phyloP scores from a whole-genome alignment of 1,140 invertebrate species.

The Leptopilina clavipes region DNA sequence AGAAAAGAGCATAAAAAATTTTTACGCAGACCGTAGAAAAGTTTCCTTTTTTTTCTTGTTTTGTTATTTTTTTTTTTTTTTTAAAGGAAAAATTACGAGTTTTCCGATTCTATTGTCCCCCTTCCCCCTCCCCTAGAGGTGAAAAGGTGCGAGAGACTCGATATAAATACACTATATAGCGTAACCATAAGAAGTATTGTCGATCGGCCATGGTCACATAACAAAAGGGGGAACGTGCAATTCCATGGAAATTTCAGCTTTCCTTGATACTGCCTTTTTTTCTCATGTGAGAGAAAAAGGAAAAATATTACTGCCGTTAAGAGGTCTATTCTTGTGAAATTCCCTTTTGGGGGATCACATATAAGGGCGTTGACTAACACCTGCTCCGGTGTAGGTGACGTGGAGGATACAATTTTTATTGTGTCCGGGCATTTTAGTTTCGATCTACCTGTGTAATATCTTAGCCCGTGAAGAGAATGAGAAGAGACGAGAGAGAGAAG shows the following conservation, averaged over 20 bases:
- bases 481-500: too few relatives aligned
- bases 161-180: neutral
- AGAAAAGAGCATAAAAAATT: neutral
- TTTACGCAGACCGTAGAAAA: neutral
- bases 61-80: constrained; percentile 21
- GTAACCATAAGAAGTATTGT: constrained; percentile 27
- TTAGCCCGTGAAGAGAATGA: neutral
- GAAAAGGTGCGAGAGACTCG: constrained; percentile 6
- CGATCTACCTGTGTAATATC: constrained; percentile 45
- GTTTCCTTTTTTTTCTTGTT: neutral
- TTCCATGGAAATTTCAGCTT: constrained; percentile 45
- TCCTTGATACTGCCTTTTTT: constrained; percentile 32
- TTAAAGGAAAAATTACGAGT: constrained; percentile 34
- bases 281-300: constrained; percentile 13
- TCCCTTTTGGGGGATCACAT: constrained; percentile 18
- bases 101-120: constrained; percentile 23
- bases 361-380: constrained; percentile 50
- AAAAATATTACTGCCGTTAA: constrained; percentile 38
- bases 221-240: constrained; percentile 42
- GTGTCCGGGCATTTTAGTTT: constrained; percentile 40
- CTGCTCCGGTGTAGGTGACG: constrained; percentile 48
- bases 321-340: constrained; percentile 29
- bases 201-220: neutral
- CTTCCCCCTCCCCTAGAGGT: too few relatives aligned
- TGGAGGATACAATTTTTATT: constrained; percentile 45